A percentile compares a stretch with the other conserved stretches of the same genome.
Conservation (phyloP, 2,888 invertebrate species). For the Tholera decimalis region DNA sequence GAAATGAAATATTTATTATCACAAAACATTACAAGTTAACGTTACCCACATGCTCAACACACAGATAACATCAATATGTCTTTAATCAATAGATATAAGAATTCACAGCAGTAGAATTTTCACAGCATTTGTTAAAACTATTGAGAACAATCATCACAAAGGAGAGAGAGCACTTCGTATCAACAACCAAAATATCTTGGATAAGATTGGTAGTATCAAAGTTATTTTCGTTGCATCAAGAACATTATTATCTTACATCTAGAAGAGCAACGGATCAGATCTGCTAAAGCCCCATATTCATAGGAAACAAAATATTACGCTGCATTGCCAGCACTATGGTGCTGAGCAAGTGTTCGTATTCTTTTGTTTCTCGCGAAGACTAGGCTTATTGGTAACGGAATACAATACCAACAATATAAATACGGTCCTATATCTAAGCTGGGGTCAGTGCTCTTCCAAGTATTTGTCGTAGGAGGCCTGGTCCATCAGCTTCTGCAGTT, state of each 20-base stretch:
- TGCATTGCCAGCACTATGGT: neutral
- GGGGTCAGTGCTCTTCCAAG: slow-evolving; percentile 77
- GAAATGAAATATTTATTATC: slow-evolving; percentile 52
- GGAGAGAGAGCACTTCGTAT: slow-evolving; percentile 11
- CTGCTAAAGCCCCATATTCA: neutral
- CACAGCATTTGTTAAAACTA: slow-evolving; percentile 21
- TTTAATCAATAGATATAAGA: neutral
- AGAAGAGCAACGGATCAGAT: slow-evolving; percentile 20
- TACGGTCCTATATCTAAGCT: slow-evolving; percentile 51
- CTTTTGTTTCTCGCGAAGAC: neutral
- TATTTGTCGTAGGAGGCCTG: slow-evolving; percentile 94
- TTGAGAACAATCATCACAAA: slow-evolving; percentile 8
- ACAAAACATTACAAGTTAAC: slow-evolving; percentile 44
- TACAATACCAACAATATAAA: slow-evolving; percentile 57
- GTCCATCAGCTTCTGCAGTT: slow-evolving; percentile 93
- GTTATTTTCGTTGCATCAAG: neutral
- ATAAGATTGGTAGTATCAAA: too few species aligned
- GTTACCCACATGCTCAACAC: slow-evolving; percentile 25
- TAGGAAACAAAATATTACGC: slow-evolving; percentile 6
- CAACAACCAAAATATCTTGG: neutral
- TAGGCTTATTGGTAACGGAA: slow-evolving; percentile 25
- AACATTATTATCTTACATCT: slow-evolving; percentile 22
- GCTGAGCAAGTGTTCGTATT: neutral
- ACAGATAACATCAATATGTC: slow-evolving; percentile 10
- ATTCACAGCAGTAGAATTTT: slow-evolving; percentile 3